Evolutionary conservation across 2,113 vertebrate species (phyloP), one percentile per base, ranked within the genome.

Genomic region (Eudyptes chrysolophus): DNA sequence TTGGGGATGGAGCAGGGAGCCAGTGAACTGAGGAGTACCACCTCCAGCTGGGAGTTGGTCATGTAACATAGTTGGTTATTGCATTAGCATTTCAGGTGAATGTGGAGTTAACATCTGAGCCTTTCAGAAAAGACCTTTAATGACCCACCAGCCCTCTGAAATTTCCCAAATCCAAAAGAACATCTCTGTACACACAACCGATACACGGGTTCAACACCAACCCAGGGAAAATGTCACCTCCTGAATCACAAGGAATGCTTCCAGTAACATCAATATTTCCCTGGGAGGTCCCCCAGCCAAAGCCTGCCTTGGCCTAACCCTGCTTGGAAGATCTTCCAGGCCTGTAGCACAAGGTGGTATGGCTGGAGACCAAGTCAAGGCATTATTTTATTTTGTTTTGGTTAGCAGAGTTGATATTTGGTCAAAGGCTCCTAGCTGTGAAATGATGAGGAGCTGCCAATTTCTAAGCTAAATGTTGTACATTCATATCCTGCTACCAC

Each of bases 371-470:
- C 97, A 97, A 97, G 91, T 91, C 93, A 92, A 95, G 77, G 87
- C 94, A 97, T 94, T 97, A 93, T 98, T 97, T 97, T 97, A 97
- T 97, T 97, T 98, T 97, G 95, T 94, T 97, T 96, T 97, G 86
- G 76, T 95, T 95, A 92, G 83, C 66, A 87, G 79, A 97, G 88
- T 95, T 94, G 96, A 96, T 97, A 97, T 88, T 97, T 97, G 85
- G 95, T 98, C 94, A 98, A 97, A 97, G 89, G 93, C 92, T 95
- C 87, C 76, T 96, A 97, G 83, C 96, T 95, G 74, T 97, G 94
- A 97, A 98, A 97, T 3, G 48, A 62, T 22, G 91, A 96, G 85
- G 94, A 92, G 85, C 93, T 96, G 96, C 96, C 96, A 96, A 84
- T 96, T 97, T 96, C 96, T 96, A 98, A 95, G 96, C 95, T 97